Evolutionary conservation across 2,888 invertebrate species (phyloP).

Genomic region (Eurytoma adleriae): DNA sequence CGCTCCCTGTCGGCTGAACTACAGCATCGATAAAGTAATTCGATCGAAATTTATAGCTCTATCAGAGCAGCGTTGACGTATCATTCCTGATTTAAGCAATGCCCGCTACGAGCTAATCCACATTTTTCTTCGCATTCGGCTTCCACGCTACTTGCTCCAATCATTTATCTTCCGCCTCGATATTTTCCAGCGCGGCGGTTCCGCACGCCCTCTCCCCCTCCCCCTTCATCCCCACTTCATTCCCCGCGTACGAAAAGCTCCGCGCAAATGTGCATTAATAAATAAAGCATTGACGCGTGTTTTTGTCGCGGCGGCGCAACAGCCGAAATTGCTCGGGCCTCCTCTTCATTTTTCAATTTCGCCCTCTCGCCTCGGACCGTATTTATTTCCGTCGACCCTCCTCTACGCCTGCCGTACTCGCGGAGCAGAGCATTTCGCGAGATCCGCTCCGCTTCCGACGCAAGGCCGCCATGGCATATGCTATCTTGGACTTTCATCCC

Average conservation of each 20-base stretch:
- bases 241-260: neutral
- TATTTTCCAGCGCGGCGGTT: slow-evolving; percentile 7
- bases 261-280: slow-evolving; percentile 10
- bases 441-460: too few relatives aligned
- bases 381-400: slow-evolving; percentile 15
- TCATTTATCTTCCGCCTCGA: slow-evolving; percentile 37
- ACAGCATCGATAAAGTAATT: neutral
- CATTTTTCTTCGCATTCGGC: slow-evolving; percentile 4
- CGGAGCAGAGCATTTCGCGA: too few relatives aligned
- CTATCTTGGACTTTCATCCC: too few relatives aligned
- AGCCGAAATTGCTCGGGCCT: neutral
- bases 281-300: slow-evolving; percentile 20
- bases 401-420: neutral
- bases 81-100: slow-evolving; percentile 7
- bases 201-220: neutral
- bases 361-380: slow-evolving; percentile 3
- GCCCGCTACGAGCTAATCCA: slow-evolving; percentile 4
- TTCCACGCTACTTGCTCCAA: neutral
- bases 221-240: neutral
- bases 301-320: slow-evolving; percentile 5
- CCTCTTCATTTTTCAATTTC: slow-evolving; percentile 43
- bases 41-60: slow-evolving; percentile 9
- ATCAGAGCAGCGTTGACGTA: neutral
- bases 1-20: too few relatives aligned
- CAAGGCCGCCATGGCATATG: too few relatives aligned